Base-by-base conservation (phyloP, 2,888 invertebrate genomes). In the Orthosia gothica region DNA sequence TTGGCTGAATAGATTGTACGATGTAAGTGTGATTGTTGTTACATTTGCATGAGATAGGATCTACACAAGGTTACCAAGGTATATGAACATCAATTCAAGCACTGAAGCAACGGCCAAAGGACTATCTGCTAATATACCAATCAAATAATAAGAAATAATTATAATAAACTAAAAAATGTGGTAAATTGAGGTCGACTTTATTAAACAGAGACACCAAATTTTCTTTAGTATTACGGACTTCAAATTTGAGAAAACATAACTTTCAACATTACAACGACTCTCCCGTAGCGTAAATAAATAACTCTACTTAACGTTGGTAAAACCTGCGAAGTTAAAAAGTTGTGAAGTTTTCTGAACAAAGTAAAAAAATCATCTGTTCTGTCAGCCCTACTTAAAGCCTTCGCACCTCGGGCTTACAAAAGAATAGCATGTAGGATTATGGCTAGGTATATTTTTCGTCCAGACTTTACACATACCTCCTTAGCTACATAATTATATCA, bases 281-380 rank as follows among this genome's bases (percentile, higher is more conserved):
- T 74, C 40, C n/a, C 67, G 57, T 26, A 57, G 66, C 80, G 47
- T 67, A 49, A 77, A 72, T 81, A 68, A 80, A 76, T 76, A 71
- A 58, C 62, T 74, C 20, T 65, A 65, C 77, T 72, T 81, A 65
- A 64, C 62, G 26, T 70, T 69, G 20, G 32, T 58, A 16, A 81
- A 66, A 58, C 68, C 55, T 58, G 65, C 40, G 18, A 66, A 55
- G 52, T 65, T 76, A 50, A 50, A 65, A 65, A 79, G 52, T 78
- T 57, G 20, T n/a, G n/a, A 78, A 76, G 55, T 82, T 82, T 59
- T 65, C 26, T 26, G 47, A 63, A 67, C 16, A 47, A 70, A 47
- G 58, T 32, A 55, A 23, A 20, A 69, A 79, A 47, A 68, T 49
- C 13, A 62, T 59, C 54, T 69, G 61, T 55, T 26, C 50, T 75